These are phyloP conservation scores for Macrosoma leucophasiata DNA, from an alignment of 2,888 invertebrate species.

Conservation along the genomic window DNA sequence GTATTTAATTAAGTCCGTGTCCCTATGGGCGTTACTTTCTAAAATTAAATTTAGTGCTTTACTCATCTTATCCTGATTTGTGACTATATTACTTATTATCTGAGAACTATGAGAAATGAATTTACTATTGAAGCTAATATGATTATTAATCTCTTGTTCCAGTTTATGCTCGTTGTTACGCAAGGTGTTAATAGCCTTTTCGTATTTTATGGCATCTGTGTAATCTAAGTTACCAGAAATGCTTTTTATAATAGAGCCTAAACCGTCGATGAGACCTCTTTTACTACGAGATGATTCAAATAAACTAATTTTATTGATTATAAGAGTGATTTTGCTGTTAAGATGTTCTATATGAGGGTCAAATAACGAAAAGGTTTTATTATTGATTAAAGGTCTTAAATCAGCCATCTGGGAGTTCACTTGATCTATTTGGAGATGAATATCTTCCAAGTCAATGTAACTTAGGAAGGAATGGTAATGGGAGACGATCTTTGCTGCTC, in stretches of 20 bases:
- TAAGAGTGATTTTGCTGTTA: not conserved
- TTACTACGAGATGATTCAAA: conserved; percentile 5
- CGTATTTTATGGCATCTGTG: conserved; percentile 7
- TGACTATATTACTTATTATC: conserved; percentile 2
- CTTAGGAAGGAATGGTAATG: conserved; percentile 30
- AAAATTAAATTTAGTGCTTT: too few relatives aligned
- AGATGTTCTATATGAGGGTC: conserved; percentile 3
- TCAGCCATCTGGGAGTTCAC: conserved; percentile 30
- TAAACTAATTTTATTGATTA: not conserved
- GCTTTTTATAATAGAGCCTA: conserved; percentile 13
- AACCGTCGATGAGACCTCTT: conserved; percentile 11
- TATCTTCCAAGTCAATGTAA: conserved; percentile 27
- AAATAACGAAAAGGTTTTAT: conserved; percentile 1
- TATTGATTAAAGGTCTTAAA: conserved; percentile 24
- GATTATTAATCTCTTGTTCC: conserved; percentile 14
- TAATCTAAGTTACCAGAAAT: conserved; percentile 13
- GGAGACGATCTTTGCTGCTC: conserved; percentile 28
- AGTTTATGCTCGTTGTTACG: conserved; percentile 11
- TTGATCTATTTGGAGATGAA: conserved; percentile 28
- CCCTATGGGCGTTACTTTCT: too few relatives aligned
- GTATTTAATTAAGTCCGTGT: too few relatives aligned
- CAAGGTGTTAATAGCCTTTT: conserved; percentile 4
- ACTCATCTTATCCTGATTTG: conserved; percentile 13
- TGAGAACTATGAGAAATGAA: conserved; percentile 6
- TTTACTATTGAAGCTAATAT: conserved; percentile 16